phyloP scores from a whole-genome alignment of 2,797 vertebrate genomes.

The Tadarida brasiliensis region DNA sequence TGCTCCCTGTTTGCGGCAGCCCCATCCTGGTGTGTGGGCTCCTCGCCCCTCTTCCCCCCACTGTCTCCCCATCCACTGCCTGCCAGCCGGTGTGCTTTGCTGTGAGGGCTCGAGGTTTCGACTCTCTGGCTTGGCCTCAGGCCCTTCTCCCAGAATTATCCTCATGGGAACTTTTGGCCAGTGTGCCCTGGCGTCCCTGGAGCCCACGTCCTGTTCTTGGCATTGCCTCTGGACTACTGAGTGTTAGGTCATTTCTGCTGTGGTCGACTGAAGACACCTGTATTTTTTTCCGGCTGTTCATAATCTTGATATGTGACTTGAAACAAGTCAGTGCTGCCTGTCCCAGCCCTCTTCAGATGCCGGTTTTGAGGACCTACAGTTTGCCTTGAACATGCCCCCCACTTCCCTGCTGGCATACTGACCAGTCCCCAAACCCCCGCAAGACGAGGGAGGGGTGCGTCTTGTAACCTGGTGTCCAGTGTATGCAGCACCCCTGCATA shows the following conservation, averaged over 20 bases:
- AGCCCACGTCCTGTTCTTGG: slow-evolving; percentile 3
- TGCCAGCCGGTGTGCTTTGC: not conserved
- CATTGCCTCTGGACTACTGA: not conserved
- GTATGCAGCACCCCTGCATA: not conserved
- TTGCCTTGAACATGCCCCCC: not conserved
- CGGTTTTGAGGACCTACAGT: not conserved
- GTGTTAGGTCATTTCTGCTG: slow-evolving; percentile 58
- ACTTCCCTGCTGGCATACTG: not conserved
- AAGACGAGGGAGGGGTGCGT: not conserved
- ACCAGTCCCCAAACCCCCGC: not conserved
- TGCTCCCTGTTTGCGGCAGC: not conserved
- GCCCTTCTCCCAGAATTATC: slow-evolving; percentile 42
- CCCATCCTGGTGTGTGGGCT: too few species aligned
- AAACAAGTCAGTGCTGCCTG: not conserved
- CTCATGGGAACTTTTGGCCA: slow-evolving; percentile 32
- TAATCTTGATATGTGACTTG: not conserved
- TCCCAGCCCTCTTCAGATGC: not conserved
- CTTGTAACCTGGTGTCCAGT: not conserved
- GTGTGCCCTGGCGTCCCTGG: not conserved
- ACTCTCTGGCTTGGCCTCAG: not conserved
- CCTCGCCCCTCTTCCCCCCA: not conserved
- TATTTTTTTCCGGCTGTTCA: slow-evolving; percentile 23
- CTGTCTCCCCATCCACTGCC: not conserved
- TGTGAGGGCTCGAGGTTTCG: not conserved
- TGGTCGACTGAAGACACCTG: slow-evolving; percentile 71